Evolutionary conservation across 2,888 invertebrate genomes (phyloP).

Genomic region (Autographa gamma): DNA sequence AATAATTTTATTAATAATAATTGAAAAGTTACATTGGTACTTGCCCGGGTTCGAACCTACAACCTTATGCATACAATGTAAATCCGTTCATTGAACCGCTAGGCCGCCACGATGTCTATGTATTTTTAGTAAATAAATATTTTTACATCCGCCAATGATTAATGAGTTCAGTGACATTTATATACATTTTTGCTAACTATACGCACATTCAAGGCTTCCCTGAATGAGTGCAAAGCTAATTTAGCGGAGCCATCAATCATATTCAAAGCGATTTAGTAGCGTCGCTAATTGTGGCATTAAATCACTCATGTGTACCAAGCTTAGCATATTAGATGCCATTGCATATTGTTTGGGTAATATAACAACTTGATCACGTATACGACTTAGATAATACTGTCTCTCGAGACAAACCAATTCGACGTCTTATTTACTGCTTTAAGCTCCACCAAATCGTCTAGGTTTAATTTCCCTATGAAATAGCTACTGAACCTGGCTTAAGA

Average conservation of each 20-base stretch:
- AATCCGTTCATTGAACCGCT: no score
- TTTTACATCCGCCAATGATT: not conserved
- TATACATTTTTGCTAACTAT: not conserved
- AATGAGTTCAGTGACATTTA: constrained; percentile 4
- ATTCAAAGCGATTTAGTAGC: constrained; percentile 6
- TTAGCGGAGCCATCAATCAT: constrained; percentile 3
- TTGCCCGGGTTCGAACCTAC: no score
- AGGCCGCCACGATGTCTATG: no score
- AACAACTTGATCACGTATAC: not conserved
- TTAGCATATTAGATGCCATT: not conserved
- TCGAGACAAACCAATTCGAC: not conserved
- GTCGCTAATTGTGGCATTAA: constrained; percentile 6
- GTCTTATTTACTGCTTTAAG: not conserved
- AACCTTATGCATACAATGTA: no score
- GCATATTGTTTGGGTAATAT: constrained; percentile 3
- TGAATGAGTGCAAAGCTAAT: constrained; percentile 2
- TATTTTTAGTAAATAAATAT: not conserved
- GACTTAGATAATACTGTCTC: not conserved
- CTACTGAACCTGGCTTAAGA: not conserved
- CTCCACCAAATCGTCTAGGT: not conserved
- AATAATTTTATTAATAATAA: no score
- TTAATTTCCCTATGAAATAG: not conserved
- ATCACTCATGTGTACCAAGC: constrained; percentile 2
- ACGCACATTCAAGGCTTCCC: not conserved
- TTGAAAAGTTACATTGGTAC: no score